phyloP scores from a whole-genome alignment of 2,797 vertebrate species.

The Setipinna tenuifilis region DNA sequence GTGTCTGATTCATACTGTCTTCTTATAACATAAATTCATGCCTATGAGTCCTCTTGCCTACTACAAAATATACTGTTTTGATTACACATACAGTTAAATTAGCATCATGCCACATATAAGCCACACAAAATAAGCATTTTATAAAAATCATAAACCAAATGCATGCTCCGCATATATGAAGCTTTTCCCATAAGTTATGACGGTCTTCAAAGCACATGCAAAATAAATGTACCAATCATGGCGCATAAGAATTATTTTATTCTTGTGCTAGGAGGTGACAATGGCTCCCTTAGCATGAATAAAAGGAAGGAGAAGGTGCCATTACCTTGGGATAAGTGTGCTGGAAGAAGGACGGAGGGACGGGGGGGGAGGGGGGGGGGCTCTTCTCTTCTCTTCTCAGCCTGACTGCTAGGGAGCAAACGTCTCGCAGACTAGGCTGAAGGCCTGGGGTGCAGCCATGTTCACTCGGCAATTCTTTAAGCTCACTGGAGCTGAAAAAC shows the following conservation, averaged over 20 bases:
- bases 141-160: constrained; percentile 18
- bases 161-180: not conserved
- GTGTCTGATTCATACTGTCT: not conserved
- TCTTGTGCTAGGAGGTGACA: constrained; percentile 28
- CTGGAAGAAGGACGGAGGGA: constrained; percentile 14
- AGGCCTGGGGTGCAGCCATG: constrained; percentile 61
- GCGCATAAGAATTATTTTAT: constrained; percentile 14
- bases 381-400: constrained; percentile 40
- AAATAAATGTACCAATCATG: constrained; percentile 15
- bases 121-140: not conserved
- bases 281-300: constrained; percentile 22
- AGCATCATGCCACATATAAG: not conserved
- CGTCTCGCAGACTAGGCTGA: constrained; percentile 54
- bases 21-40: not conserved
- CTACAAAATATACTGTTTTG: constrained; percentile 1
- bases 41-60: not conserved
- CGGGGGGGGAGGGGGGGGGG: too few relatives aligned
- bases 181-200: not conserved
- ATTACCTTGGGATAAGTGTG: constrained; percentile 61
- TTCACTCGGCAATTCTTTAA: constrained; percentile 65
- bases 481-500: constrained; percentile 64
- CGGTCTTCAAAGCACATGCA: not conserved
- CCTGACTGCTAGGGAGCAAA: constrained; percentile 56
- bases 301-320: constrained; percentile 43
- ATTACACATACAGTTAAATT: constrained; percentile 2